Conservation (phyloP, 2,888 invertebrate genomes). For the Agrochola litura region DNA sequence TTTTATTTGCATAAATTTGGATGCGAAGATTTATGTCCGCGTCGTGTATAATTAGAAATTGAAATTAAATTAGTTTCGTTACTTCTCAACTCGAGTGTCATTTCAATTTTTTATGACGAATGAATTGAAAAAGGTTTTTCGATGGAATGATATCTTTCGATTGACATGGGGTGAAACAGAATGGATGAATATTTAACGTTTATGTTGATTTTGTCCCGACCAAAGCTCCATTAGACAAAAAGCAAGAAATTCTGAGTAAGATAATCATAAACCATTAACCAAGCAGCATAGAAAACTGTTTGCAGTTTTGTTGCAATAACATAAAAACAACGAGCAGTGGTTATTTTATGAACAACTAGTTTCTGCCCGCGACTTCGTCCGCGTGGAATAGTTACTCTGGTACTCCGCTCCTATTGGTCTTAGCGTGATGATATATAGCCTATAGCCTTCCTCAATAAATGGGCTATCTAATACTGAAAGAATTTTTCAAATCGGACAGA, state of each 20-base stretch:
- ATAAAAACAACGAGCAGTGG: neutral
- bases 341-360: neutral
- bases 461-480: too few species aligned
- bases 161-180: constrained; percentile 39
- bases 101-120: constrained; percentile 59
- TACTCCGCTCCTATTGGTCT: too few species aligned
- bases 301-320: neutral
- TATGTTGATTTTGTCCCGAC: constrained; percentile 27
- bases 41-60: constrained; percentile 79
- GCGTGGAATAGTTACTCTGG: too few species aligned
- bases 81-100: constrained; percentile 60
- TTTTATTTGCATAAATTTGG: constrained; percentile 88
- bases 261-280: too few species aligned
- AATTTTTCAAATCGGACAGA: too few species aligned
- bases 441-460: too few species aligned
- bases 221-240: neutral
- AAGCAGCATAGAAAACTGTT: neutral
- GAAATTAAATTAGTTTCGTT: constrained; percentile 69
- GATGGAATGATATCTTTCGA: constrained; percentile 30
- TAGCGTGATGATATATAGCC: too few species aligned
- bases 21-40: constrained; percentile 81
- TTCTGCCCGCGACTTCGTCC: too few species aligned
- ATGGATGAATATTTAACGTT: constrained; percentile 50
- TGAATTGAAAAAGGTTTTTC: constrained; percentile 50
- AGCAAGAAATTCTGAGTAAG: neutral